A percentile compares a stretch with the other conserved stretches of the same genome.
These are phyloP conservation scores for Mormyrops attenuatus DNA, from an alignment of 2,797 vertebrate species.

Conservation along the genomic window DNA sequence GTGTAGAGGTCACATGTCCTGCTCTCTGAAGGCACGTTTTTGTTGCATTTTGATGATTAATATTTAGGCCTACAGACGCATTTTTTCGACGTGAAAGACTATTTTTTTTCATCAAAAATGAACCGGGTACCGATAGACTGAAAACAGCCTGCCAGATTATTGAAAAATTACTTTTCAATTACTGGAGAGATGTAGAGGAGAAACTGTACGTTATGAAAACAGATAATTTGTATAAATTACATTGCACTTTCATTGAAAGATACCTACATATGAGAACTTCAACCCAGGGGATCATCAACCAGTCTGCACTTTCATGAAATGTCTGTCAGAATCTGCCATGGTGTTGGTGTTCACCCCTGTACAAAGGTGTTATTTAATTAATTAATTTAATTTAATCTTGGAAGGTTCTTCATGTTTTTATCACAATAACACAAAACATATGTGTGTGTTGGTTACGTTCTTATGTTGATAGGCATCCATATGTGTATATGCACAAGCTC, in stretches of 20 bases:
- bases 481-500: not conserved
- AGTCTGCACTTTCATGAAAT: not conserved
- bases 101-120: not conserved
- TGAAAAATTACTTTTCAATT: not conserved
- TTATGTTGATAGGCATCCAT: not conserved
- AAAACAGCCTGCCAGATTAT: not conserved
- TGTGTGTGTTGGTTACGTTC: not conserved
- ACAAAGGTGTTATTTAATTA: not conserved
- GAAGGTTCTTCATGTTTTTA: not conserved
- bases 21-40: not conserved
- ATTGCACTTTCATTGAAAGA: not conserved
- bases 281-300: not conserved
- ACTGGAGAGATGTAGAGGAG: not conserved
- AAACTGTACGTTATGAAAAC: not conserved
- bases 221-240: not conserved
- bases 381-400: not conserved
- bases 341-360: not conserved
- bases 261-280: not conserved
- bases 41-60: slow-evolving; percentile 12
- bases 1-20: not conserved
- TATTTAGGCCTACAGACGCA: not conserved
- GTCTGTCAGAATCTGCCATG: not conserved
- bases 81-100: not conserved
- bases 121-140: not conserved
- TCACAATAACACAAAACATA: not conserved